Evolutionary conservation across 1,140 invertebrate genomes (phyloP).

Genomic region (Theocolax elegans): DNA sequence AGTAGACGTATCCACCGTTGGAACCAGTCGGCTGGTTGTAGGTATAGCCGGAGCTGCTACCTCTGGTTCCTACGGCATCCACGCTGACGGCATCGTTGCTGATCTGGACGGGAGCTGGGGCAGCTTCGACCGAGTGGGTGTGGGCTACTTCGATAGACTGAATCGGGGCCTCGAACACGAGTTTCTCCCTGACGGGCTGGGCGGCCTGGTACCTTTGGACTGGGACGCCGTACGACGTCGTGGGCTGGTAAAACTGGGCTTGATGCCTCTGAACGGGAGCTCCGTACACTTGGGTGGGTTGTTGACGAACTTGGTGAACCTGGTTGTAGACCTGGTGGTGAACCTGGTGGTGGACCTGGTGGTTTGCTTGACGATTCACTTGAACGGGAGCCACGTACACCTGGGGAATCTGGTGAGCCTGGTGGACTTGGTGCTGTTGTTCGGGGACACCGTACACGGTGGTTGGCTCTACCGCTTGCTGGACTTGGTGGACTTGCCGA

Average conservation of each 20-base stretch:
- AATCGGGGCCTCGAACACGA: constrained; percentile 34
- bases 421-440: background rate
- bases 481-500: background rate
- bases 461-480: background rate
- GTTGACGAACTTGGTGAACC: background rate
- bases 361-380: background rate
- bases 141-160: constrained; percentile 37
- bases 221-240: background rate
- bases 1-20: constrained; percentile 62
- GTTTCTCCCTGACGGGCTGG: background rate
- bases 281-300: constrained; percentile 9
- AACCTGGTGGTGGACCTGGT: background rate
- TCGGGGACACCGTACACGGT: background rate
- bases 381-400: background rate
- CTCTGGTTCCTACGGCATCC: constrained; percentile 17
- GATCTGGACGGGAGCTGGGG: background rate
- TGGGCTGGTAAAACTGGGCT: background rate
- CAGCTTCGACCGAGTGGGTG: constrained; percentile 12
- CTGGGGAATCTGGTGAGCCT: background rate
- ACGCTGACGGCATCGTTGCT: constrained; percentile 38
- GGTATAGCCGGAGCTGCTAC: background rate
- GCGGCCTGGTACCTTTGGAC: constrained; percentile 3
- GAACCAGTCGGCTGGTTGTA: constrained; percentile 45
- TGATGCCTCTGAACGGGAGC: background rate
- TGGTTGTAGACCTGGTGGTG: background rate